Evolutionary conservation across 2,888 invertebrate species (phyloP), one percentile per base, ranked within the genome.

Genomic region (Nomada fucata): DNA sequence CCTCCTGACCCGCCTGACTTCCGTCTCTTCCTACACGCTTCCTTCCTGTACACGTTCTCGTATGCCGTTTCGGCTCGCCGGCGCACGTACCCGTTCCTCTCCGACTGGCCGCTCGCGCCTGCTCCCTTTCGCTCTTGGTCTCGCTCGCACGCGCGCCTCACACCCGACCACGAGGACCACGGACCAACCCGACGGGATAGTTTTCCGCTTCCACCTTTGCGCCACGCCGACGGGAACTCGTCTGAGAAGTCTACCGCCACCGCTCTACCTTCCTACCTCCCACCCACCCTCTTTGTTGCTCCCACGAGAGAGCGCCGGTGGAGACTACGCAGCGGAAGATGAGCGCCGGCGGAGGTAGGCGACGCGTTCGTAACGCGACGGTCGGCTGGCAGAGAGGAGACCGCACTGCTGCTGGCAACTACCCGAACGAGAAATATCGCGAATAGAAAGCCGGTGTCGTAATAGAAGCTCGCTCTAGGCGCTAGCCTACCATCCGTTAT

Each of bases 141-240:
- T 84, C 78, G 78, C 64, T 78, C 83, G 80, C 84, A 83, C 85
- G 82, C 87, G 84, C 84, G 82, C 76, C 81, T 84, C 79, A 85
- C 88, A 70, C 75, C 80, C 83, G 85, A 83, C 88, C 88, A 88
- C 88, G 88, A 88, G 88, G 88, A 79, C 57, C 72, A 57, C 79
- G 52, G 79, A 73, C 69, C 76, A 69, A 65, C 61, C 61, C 70
- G 47, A 75, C 77, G n/a, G 71, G 79, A 57, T 70, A 65, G 76
- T 82, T 84, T 84, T 83, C 55, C 68, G 68, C 67, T 79, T 79
- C 86, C 88, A 86, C 88, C 86, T 80, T 83, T 72, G 71, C 85
- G 80, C 77, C 75, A 70, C 77, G 88, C 85, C 84, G 81, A 88
- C 85, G 86, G 83, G 83, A 84, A 77, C 80, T 77, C 86, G 87